Evolutionary conservation across 2,888 invertebrate genomes (phyloP).

Genomic region (Melieria crassipennis): DNA sequence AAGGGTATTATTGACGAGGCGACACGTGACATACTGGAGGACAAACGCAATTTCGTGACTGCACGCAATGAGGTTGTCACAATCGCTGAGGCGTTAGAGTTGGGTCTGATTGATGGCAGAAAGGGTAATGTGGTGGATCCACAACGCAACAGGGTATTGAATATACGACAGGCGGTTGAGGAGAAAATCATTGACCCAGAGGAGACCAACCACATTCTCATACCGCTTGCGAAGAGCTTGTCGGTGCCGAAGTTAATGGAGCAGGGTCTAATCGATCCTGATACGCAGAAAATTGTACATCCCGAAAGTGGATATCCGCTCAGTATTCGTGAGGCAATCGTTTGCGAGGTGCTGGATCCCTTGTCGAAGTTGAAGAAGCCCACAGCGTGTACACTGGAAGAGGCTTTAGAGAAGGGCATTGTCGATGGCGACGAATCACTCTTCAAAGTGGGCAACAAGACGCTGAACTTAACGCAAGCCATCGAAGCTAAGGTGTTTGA

Average conservation of each 20-base stretch:
- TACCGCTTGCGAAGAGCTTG: constrained; percentile 83
- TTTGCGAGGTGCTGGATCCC: constrained; percentile 88
- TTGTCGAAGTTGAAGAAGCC: constrained; percentile 76
- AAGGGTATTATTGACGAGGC: constrained; percentile 81
- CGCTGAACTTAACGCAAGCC: constrained; percentile 76
- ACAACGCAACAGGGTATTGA: constrained; percentile 80
- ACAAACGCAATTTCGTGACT: constrained; percentile 70
- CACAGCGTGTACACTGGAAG: constrained; percentile 76
- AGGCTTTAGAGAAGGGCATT: constrained; percentile 77
- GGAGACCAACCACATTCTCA: constrained; percentile 78
- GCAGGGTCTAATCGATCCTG: constrained; percentile 84
- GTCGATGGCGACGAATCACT: constrained; percentile 77
- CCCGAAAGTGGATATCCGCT: constrained; percentile 86
- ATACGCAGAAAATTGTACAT: constrained; percentile 80
- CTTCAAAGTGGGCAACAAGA: constrained; percentile 72
- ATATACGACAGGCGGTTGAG: constrained; percentile 84
- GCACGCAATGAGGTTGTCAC: constrained; percentile 72
- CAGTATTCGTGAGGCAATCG: constrained; percentile 83
- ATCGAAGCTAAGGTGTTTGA: constrained; percentile 75
- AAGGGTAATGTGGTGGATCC: constrained; percentile 85
- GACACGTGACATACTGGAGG: constrained; percentile 77
- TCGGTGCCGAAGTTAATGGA: constrained; percentile 85
- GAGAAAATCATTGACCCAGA: constrained; percentile 83
- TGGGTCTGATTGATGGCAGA: constrained; percentile 76
- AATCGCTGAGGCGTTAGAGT: constrained; percentile 79